Conservation (phyloP, 2,797 vertebrate genomes). For the Chloroceryle inda region DNA sequence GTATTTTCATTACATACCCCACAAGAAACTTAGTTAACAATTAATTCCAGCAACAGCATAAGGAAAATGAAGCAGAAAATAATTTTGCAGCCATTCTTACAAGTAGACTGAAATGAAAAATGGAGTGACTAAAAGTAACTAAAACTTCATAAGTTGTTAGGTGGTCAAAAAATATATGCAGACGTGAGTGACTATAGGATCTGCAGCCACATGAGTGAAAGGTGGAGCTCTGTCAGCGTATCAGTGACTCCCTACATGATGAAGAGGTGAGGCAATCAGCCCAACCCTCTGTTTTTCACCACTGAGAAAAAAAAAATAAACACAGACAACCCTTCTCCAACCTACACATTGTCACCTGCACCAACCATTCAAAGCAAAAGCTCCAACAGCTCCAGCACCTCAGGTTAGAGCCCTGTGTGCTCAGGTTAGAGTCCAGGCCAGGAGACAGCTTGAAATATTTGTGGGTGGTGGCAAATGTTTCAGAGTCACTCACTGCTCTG, state of each 20-base stretch:
- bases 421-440: neutral
- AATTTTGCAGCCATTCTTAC: neutral
- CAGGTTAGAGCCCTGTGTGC: fast-evolving
- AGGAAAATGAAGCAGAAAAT: neutral
- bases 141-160: neutral
- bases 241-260: neutral
- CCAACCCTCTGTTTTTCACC: neutral
- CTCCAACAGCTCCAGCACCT: neutral
- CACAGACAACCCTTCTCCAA: neutral
- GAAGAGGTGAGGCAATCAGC: constrained; percentile 3
- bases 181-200: neutral
- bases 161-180: neutral
- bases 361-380: neutral
- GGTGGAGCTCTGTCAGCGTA: neutral
- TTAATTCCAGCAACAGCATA: neutral
- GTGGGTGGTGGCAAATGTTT: neutral
- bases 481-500: neutral
- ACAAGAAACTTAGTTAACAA: constrained; percentile 7
- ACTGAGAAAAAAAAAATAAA: neutral
- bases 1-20: constrained; percentile 7
- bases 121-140: neutral
- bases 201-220: neutral
- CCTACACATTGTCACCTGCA: neutral
- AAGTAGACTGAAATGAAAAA: neutral
- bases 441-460: neutral